phyloP scores from a whole-genome alignment of 2,888 invertebrate species.

The Epinotia demarniana region DNA sequence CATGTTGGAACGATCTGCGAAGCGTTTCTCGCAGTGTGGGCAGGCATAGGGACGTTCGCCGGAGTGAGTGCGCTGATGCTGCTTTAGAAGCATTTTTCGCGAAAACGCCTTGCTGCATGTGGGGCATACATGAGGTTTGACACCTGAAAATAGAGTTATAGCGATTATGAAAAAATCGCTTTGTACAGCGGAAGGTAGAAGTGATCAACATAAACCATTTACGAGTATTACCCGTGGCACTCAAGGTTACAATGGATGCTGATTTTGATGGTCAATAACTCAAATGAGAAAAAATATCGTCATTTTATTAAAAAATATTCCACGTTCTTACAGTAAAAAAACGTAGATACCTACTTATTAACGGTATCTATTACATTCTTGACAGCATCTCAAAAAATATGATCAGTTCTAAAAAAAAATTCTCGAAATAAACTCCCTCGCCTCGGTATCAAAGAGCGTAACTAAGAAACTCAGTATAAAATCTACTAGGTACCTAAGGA shows the following conservation, averaged over 20 bases:
- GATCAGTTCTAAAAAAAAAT: no score
- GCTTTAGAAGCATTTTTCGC: conserved; percentile 84
- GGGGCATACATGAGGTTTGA: conserved; percentile 90
- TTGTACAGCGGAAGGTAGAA: background rate
- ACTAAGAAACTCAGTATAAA: background rate
- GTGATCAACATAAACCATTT: background rate
- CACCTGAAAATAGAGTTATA: conserved; percentile 72
- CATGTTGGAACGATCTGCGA: conserved; percentile 94
- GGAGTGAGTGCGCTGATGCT: conserved; percentile 92
- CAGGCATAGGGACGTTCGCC: conserved; percentile 92
- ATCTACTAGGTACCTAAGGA: background rate
- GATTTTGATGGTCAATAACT: no score
- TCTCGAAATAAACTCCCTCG: no score
- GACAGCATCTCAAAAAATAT: no score
- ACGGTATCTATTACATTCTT: no score
- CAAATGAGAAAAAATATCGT: background rate
- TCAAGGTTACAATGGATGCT: no score
- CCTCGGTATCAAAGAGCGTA: background rate
- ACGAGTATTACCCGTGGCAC: background rate
- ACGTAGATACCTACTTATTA: no score
- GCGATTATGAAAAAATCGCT: background rate
- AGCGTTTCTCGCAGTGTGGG: conserved; percentile 92
- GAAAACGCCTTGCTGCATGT: conserved; percentile 93
- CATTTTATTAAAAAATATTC: background rate
- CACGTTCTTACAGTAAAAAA: no score